These are phyloP conservation scores for Zosterops japonicus DNA, from an alignment of 2,113 vertebrate species.

Conservation along the genomic window DNA sequence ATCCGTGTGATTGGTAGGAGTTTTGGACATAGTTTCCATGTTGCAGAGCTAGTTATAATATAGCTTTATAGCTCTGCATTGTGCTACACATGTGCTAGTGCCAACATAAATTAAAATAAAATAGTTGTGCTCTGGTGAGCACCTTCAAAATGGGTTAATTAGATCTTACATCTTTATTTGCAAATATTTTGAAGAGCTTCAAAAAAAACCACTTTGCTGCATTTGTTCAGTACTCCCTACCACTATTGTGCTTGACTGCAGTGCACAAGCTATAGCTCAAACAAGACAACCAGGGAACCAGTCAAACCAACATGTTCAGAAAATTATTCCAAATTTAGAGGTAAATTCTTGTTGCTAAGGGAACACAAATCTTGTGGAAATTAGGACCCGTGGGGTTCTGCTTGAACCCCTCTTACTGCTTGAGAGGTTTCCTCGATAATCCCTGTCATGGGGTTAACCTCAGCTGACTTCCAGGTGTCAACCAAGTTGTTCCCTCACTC, in stretches of 20 bases:
- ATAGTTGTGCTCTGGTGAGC: neutral
- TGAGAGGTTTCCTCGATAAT: neutral
- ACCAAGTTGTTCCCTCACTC: neutral
- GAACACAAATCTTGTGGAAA: neutral
- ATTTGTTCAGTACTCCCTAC: neutral
- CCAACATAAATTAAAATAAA: neutral
- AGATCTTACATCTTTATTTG: neutral
- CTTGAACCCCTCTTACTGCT: neutral
- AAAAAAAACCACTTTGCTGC: neutral
- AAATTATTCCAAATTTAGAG: neutral
- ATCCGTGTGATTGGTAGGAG: neutral
- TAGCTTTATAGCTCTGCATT: neutral
- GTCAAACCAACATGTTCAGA: neutral
- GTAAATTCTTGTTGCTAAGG: neutral
- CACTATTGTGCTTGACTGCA: neutral
- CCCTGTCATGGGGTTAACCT: neutral
- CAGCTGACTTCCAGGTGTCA: neutral
- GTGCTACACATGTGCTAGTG: neutral
- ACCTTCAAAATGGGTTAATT: neutral
- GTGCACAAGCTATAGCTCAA: neutral
- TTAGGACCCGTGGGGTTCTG: neutral
- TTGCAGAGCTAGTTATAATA: neutral
- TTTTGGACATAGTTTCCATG: neutral
- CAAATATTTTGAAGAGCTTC: neutral
- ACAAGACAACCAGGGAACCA: neutral